These are phyloP conservation scores for Salvelinus alpinus DNA, from an alignment of 2,113 vertebrate genomes.

Conservation along the genomic window DNA sequence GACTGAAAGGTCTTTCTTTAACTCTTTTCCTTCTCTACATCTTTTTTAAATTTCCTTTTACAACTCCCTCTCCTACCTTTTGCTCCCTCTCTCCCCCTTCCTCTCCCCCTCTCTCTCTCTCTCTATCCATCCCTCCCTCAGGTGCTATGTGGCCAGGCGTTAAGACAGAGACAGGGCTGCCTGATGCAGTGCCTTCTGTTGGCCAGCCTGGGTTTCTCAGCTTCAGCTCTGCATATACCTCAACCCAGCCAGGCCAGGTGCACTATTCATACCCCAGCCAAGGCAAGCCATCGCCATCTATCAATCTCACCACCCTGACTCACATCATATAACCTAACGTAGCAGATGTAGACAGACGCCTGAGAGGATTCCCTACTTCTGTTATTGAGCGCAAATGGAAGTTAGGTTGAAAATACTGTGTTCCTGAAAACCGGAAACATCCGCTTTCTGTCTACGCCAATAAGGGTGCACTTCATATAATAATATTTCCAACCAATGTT, in stretches of 20 bases:
- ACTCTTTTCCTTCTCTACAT: slow-evolving; percentile 1
- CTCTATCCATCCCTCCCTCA: slow-evolving; percentile 66
- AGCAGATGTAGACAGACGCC: neutral
- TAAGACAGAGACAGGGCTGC: slow-evolving; percentile 95
- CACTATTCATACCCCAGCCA: slow-evolving; percentile 97
- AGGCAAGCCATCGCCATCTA: slow-evolving; percentile 76
- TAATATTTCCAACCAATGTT: neutral
- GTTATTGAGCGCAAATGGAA: too few relatives aligned
- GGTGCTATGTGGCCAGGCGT: slow-evolving; percentile 99
- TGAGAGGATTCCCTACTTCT: too few relatives aligned
- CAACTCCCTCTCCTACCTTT: slow-evolving; percentile 14
- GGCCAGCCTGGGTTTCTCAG: slow-evolving; percentile 96
- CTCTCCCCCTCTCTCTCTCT: slow-evolving; percentile 56
- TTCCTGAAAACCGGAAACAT: too few relatives aligned
- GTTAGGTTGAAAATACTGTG: too few relatives aligned
- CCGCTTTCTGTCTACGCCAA: too few relatives aligned
- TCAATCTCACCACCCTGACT: slow-evolving; percentile 42
- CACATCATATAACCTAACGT: slow-evolving; percentile 16
- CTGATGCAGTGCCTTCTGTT: slow-evolving; percentile 83
- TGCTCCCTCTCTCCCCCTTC: too few relatives aligned
- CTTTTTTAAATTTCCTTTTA: slow-evolving; percentile 1
- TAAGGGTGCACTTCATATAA: too few relatives aligned
- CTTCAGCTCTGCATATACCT: slow-evolving; percentile 95
- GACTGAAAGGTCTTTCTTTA: slow-evolving; percentile 31
- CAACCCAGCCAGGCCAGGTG: slow-evolving; percentile 90